Evolutionary conservation across 2,797 vertebrate genomes (phyloP), one percentile per base, ranked within the genome.

Genomic region (Xenops minutus): DNA sequence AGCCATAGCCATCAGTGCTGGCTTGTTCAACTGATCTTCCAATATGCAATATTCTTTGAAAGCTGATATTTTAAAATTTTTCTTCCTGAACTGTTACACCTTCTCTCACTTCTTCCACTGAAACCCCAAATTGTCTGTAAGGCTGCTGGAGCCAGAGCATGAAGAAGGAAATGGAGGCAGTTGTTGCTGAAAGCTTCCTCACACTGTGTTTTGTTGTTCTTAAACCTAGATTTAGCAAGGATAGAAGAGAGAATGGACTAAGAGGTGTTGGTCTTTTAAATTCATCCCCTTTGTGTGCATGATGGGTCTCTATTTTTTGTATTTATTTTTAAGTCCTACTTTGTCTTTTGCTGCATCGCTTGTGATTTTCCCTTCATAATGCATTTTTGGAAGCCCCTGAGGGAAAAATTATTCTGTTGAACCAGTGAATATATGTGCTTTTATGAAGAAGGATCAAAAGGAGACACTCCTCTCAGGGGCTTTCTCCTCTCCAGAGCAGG

Each of bases 61-160:
- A 73, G 44, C 0, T 30, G 14, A 0, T 29, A 2, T 3, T 82
- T 84, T 2, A 23, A n/a, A 5, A 0, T 7, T 39, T 71, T 77
- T 59, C 21, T 74, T 69, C 27, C 43, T 63, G 6, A 63, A 9
- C 4, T 17, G 3, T 67, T 78, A 39, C 66, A 91, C 18, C 10
- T 55, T 23, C 17, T 73, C 4, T 39, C 4, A 64, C 14, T 23
- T 26, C 30, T 85, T 76, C 56, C 39, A 6, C 8, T 24, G n/a
- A 62, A 69, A n/a, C n/a, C 24, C 36, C 1, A 12, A 61, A 54
- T 36, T 30, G 6, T 16, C 51, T 19, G 5, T 46, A 29, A 72
- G 21, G 41, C 80, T 54, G 29, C 54, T 54, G 71, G 55, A 51
- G 27, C 21, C 26, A n/a, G 68, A 37, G 6, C 0, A 0, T 27